A percentile compares a stretch with the other conserved stretches of the same genome.
Evolutionary conservation across 2,797 vertebrate genomes (phyloP).

Genomic region (Trichosurus vulpecula): DNA sequence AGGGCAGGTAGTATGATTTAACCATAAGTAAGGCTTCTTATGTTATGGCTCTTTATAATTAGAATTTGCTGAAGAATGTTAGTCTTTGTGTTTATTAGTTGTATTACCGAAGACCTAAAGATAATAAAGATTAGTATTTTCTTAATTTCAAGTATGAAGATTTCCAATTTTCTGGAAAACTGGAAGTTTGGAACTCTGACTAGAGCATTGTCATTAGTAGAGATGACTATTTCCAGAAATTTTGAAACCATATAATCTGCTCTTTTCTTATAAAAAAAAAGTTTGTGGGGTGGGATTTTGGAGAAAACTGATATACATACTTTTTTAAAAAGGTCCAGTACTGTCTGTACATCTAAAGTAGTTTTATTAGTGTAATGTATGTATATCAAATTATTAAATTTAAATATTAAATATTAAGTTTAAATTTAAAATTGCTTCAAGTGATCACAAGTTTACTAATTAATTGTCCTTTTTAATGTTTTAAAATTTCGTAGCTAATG

Average conservation of each 20-base stretch:
- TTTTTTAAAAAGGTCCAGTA: not conserved
- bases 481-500: not conserved
- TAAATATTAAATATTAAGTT: not conserved
- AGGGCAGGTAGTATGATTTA: not conserved
- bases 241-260: not conserved
- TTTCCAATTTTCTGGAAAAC: not conserved
- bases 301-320: not conserved
- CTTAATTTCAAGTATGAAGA: not conserved
- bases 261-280: not conserved
- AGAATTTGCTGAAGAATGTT: too few species aligned
- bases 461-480: not conserved
- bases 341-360: not conserved
- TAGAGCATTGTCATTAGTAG: not conserved
- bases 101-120: too few species aligned
- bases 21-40: too few species aligned
- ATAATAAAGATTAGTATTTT: too few species aligned
- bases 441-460: not conserved
- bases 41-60: too few species aligned
- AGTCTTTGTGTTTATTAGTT: too few species aligned
- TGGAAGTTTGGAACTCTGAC: not conserved
- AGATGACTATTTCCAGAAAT: not conserved
- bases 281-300: not conserved
- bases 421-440: not conserved
- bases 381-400: too few species aligned
- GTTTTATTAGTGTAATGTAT: not conserved